Percentiles rank a stretch among this genome's conserved stretches.
phyloP scores from a whole-genome alignment of 2,113 vertebrate species.

The Progne subis region DNA sequence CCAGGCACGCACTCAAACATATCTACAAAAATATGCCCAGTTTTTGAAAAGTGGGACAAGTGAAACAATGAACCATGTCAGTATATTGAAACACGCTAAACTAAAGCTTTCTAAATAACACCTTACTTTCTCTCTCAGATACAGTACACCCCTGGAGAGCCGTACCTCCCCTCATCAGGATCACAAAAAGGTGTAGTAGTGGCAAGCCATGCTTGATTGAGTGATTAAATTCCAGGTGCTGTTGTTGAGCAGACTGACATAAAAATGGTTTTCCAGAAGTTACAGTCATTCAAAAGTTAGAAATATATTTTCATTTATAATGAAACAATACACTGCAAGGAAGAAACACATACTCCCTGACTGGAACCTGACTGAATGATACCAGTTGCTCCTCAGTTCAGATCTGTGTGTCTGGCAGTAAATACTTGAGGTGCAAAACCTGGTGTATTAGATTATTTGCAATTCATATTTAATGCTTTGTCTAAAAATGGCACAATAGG shows the following conservation, averaged over 20 bases:
- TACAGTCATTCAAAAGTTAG: background rate
- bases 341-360: background rate
- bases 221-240: background rate
- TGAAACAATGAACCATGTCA: background rate
- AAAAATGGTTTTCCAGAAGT: background rate
- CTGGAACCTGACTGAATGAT: background rate
- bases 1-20: background rate
- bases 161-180: background rate
- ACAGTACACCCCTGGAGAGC: background rate
- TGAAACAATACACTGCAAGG: background rate
- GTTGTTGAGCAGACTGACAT: background rate
- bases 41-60: background rate
- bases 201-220: background rate
- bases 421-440: background rate
- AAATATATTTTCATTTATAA: background rate
- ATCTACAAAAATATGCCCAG: background rate
- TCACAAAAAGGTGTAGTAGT: fast-evolving
- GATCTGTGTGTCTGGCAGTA: background rate
- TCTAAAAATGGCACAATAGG: background rate
- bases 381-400: background rate
- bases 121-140: background rate
- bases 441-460: background rate
- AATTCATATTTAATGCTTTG: background rate
- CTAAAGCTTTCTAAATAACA: background rate
- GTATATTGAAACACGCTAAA: background rate